Evolutionary conservation across 2,113 vertebrate species (phyloP).

Genomic region (Phasianus colchicus): DNA sequence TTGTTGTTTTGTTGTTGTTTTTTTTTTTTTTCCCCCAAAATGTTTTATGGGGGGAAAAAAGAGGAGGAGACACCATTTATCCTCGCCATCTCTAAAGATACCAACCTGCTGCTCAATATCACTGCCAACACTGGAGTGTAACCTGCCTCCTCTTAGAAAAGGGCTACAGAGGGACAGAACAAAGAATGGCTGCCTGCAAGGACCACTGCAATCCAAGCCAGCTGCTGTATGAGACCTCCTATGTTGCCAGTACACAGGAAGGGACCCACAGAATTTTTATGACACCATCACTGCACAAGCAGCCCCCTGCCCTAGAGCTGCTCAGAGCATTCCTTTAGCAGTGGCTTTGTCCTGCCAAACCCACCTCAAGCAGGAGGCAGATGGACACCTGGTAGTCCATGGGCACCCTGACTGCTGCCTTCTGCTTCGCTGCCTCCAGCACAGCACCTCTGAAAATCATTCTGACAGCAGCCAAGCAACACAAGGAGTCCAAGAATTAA

Average conservation of each 20-base stretch:
- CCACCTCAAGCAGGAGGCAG: neutral
- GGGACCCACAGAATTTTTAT: neutral
- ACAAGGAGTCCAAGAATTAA: neutral
- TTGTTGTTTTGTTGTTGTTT: no score
- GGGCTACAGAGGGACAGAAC: no score
- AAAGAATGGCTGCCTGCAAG: neutral
- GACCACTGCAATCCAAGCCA: neutral
- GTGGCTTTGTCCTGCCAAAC: neutral
- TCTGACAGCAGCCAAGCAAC: neutral
- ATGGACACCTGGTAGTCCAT: neutral
- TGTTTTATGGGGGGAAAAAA: neutral
- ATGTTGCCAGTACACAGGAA: rapidly evolving
- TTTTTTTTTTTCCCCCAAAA: neutral
- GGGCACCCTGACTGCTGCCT: neutral
- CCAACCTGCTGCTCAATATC: neutral
- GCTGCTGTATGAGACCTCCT: neutral
- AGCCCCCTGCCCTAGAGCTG: rapidly evolving
- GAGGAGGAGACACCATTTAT: neutral
- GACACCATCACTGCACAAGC: rapidly evolving
- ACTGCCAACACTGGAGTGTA: neutral
- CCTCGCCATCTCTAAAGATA: neutral
- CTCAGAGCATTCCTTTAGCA: rapidly evolving
- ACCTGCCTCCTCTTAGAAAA: neutral
- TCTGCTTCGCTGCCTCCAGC: neutral
- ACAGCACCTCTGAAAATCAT: neutral